Conservation (phyloP, 2,888 invertebrate species). For the Trissolcus japonicus region DNA sequence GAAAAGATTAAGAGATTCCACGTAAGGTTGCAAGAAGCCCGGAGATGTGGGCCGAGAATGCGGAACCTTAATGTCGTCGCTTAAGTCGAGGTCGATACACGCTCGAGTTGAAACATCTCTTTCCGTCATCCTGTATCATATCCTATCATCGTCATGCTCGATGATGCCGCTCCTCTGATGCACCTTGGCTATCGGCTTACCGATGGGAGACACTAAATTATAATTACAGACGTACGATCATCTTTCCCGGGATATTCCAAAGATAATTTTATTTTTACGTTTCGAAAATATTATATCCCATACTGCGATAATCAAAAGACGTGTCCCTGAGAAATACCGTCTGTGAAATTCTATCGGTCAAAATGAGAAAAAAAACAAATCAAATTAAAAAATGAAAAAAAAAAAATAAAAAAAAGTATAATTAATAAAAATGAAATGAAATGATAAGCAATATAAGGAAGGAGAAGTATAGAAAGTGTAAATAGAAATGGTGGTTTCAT, state of each 20-base stretch:
- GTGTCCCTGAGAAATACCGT: not conserved
- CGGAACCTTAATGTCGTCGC: conserved; percentile 74
- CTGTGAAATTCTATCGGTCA: not conserved
- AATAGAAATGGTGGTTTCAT: too few relatives aligned
- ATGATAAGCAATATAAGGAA: not conserved
- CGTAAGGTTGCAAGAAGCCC: conserved; percentile 46
- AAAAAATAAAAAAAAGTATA: too few relatives aligned
- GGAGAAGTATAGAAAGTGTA: too few relatives aligned
- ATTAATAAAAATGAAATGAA: too few relatives aligned
- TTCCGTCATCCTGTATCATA: conserved; percentile 58
- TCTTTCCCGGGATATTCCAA: conserved; percentile 31
- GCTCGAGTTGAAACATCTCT: conserved; percentile 55
- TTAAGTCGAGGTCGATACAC: conserved; percentile 69
- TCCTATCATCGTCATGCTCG: conserved; percentile 60
- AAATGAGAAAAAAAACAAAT: not conserved
- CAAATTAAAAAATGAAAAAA: not conserved
- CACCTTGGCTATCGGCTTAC: conserved; percentile 25
- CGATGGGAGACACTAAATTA: conserved; percentile 40
- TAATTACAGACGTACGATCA: conserved; percentile 30
- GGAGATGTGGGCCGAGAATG: conserved; percentile 51
- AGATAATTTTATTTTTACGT: not conserved
- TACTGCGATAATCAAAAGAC: conserved; percentile 5
- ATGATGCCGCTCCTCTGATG: conserved; percentile 47
- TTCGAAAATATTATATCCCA: not conserved
- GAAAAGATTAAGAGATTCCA: conserved; percentile 44